A percentile compares a stretch with the other conserved stretches of the same genome.
These are phyloP conservation scores for Heterohyrax brucei DNA, from an alignment of 2,797 vertebrate species.

Conservation along the genomic window DNA sequence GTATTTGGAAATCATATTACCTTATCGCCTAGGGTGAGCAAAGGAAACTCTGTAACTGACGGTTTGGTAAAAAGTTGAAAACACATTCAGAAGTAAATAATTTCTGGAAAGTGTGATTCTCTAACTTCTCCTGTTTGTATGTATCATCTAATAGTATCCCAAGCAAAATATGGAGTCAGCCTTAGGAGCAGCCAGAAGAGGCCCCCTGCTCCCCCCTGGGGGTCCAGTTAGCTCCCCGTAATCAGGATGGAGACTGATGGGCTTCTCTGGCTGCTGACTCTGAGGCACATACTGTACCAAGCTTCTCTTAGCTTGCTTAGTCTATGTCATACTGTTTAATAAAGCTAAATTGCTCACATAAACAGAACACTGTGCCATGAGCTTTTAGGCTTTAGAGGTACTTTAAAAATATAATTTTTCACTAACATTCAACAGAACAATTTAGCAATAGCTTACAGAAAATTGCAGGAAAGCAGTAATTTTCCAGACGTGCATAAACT, in stretches of 20 bases:
- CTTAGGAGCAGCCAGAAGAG: neutral
- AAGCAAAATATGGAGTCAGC: constrained; percentile 36
- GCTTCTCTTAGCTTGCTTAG: constrained; percentile 67
- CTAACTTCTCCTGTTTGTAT: constrained; percentile 24
- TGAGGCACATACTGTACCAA: constrained; percentile 50
- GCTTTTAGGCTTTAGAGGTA: constrained; percentile 82
- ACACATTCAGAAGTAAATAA: neutral
- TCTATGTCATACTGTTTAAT: constrained; percentile 83
- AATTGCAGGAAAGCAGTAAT: constrained; percentile 80
- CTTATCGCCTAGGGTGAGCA: neutral
- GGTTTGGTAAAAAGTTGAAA: constrained; percentile 58
- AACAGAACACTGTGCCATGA: constrained; percentile 77
- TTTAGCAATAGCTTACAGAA: constrained; percentile 83
- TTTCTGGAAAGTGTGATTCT: constrained; percentile 15
- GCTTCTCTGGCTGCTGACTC: constrained; percentile 61
- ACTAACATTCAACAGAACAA: constrained; percentile 72
- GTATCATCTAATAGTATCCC: neutral
- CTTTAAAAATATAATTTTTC: constrained; percentile 80
- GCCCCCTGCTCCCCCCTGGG: neutral
- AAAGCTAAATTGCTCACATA: constrained; percentile 85
- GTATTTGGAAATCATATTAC: constrained; percentile 54
- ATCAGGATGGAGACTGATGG: constrained; percentile 61
- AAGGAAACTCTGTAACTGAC: constrained; percentile 51
- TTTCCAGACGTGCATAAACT: constrained; percentile 71
- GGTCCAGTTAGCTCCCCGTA: constrained; percentile 18